Percentiles rank a stretch among this genome's conserved stretches.
Evolutionary conservation across 2,888 invertebrate species (phyloP).

Genomic region (Andrena bicolor): DNA sequence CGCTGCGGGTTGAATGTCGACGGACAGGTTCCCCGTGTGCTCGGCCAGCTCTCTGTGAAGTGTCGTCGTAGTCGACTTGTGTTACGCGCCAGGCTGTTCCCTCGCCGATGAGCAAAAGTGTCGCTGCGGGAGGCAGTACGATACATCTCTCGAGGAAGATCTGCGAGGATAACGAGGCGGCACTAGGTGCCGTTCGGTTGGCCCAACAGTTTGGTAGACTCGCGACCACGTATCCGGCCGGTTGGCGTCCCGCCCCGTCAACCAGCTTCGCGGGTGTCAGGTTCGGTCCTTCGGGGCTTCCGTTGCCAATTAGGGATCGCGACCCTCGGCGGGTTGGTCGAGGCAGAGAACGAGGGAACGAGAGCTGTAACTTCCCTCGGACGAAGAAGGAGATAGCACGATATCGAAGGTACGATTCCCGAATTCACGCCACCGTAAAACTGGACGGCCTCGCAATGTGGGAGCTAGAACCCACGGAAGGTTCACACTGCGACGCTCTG

Average conservation of each 20-base stretch:
- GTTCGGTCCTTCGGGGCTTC: neutral
- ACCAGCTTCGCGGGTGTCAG: slow-evolving; percentile 1
- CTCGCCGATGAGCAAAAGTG: slow-evolving; percentile 12
- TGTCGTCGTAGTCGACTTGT: slow-evolving; percentile 23
- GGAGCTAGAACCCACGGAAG: too few relatives aligned
- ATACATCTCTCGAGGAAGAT: neutral
- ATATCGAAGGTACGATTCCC: slow-evolving; percentile 5
- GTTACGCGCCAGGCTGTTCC: neutral
- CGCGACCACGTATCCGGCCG: neutral
- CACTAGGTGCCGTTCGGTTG: slow-evolving; percentile 2
- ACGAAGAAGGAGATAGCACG: neutral
- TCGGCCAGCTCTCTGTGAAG: slow-evolving; percentile 22
- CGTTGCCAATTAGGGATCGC: slow-evolving; percentile 10
- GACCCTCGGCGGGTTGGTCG: neutral
- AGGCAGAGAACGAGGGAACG: neutral
- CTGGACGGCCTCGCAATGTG: too few relatives aligned
- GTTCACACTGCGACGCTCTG: too few relatives aligned
- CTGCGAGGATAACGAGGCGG: slow-evolving; percentile 3
- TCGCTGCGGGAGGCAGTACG: slow-evolving; percentile 17
- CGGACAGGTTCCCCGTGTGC: neutral
- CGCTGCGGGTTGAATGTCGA: neutral
- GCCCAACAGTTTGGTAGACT: neutral
- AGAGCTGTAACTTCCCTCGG: too few relatives aligned
- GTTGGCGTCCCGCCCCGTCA: neutral
- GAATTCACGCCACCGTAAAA: neutral